phyloP scores from a whole-genome alignment of 2,888 invertebrate genomes.

The Amphipoea lucens region DNA sequence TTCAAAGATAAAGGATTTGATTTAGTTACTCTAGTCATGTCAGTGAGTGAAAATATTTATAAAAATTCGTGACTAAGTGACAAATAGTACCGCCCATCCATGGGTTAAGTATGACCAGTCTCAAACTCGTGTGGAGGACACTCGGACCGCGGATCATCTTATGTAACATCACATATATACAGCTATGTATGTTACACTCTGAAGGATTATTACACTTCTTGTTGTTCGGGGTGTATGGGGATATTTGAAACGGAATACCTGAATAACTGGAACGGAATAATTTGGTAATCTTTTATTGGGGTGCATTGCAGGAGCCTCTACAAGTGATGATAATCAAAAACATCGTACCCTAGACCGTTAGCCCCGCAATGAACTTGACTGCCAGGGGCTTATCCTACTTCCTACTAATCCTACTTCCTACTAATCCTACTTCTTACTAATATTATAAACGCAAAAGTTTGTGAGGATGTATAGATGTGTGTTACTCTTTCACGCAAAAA shows the following conservation, averaged over 20 bases:
- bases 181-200: not conserved
- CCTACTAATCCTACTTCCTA: too few species aligned
- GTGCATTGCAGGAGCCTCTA: not conserved
- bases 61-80: not conserved
- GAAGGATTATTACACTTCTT: slow-evolving; percentile 27
- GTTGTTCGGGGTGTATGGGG: slow-evolving; percentile 1
- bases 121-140: slow-evolving; percentile 47
- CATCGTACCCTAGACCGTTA: too few species aligned
- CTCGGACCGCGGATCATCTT: slow-evolving; percentile 49
- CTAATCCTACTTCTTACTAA: too few species aligned
- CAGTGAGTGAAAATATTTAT: not conserved
- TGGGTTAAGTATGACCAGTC: slow-evolving; percentile 39
- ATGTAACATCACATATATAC: slow-evolving; percentile 30
- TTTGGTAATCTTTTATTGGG: not conserved
- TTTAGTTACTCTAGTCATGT: not conserved
- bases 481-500: too few species aligned
- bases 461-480: too few species aligned
- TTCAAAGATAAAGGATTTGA: too few species aligned
- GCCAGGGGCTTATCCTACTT: too few species aligned
- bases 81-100: slow-evolving; percentile 38
- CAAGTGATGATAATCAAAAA: too few species aligned
- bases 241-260: not conserved
- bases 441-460: too few species aligned
- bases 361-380: too few species aligned
- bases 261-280: not conserved